A percentile compares a stretch with the other conserved stretches of the same genome.
phyloP scores from a whole-genome alignment of 2,888 invertebrate genomes.

The Aphidoletes aphidimyza region DNA sequence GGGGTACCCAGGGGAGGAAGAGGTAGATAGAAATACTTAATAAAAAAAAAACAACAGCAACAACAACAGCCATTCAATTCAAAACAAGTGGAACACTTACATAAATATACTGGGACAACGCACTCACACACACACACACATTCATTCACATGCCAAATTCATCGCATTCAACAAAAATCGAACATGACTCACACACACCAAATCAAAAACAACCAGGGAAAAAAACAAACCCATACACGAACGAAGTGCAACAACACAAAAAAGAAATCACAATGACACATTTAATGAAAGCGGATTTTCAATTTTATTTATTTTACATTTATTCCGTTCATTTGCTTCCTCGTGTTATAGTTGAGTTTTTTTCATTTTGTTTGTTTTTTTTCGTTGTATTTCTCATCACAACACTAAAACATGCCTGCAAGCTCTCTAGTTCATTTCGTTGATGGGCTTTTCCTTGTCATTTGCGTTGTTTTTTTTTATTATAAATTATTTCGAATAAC shows the following conservation, averaged over 20 bases:
- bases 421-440: not conserved
- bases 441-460: conserved; percentile 7
- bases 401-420: not conserved
- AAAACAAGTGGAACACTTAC: conserved; percentile 31
- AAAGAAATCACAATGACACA: conserved; percentile 14
- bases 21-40: not conserved
- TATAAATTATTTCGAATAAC: too few species aligned
- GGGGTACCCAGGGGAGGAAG: not conserved
- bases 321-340: not conserved
- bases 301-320: conserved; percentile 36
- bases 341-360: not conserved
- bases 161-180: not conserved
- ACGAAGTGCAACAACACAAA: conserved; percentile 30
- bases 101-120: conserved; percentile 5
- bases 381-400: not conserved
- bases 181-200: not conserved
- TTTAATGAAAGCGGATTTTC: conserved; percentile 36
- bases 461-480: not conserved
- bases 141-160: conserved; percentile 13
- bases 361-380: not conserved
- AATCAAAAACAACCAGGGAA: not conserved
- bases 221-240: not conserved
- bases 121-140: not conserved
- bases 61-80: conserved; percentile 2
- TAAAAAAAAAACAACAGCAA: not conserved